Evolutionary conservation across 1,140 invertebrate species (phyloP).

Genomic region (Eumeta japonica): DNA sequence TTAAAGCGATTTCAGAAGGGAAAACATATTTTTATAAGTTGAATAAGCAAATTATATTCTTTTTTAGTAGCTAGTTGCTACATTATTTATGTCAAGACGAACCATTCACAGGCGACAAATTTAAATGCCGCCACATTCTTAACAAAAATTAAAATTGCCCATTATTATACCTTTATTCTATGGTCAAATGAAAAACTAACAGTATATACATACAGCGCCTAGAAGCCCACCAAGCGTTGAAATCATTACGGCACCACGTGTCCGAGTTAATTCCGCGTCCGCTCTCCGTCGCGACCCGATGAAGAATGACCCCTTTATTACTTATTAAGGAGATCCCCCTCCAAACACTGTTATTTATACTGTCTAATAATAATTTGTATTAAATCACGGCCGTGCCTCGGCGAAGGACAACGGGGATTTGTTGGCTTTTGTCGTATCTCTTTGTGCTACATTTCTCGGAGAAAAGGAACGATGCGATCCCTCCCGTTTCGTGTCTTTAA

Average conservation of each 20-base stretch:
- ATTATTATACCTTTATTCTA: too few species aligned
- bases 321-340: slow-evolving; percentile 49
- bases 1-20: not conserved
- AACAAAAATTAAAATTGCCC: too few species aligned
- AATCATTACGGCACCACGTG: slow-evolving; percentile 25
- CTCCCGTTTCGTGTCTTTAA: too few species aligned
- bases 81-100: too few species aligned
- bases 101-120: too few species aligned
- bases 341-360: slow-evolving; percentile 51
- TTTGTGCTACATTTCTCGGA: slow-evolving; percentile 10
- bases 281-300: too few species aligned
- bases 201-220: not conserved
- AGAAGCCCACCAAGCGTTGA: not conserved
- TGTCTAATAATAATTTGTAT: slow-evolving; percentile 58
- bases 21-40: too few species aligned
- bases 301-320: slow-evolving; percentile 56
- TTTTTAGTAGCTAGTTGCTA: too few species aligned
- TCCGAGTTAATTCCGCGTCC: slow-evolving; percentile 40
- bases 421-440: slow-evolving; percentile 48
- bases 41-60: too few species aligned
- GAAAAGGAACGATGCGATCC: too few species aligned
- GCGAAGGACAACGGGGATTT: slow-evolving; percentile 49
- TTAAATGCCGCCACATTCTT: too few species aligned
- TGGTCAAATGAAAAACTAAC: not conserved
- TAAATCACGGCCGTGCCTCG: slow-evolving; percentile 48